Evolutionary conservation across 2,113 vertebrate species (phyloP), one percentile per base, ranked within the genome.

Genomic region (Triplophysa rosa): DNA sequence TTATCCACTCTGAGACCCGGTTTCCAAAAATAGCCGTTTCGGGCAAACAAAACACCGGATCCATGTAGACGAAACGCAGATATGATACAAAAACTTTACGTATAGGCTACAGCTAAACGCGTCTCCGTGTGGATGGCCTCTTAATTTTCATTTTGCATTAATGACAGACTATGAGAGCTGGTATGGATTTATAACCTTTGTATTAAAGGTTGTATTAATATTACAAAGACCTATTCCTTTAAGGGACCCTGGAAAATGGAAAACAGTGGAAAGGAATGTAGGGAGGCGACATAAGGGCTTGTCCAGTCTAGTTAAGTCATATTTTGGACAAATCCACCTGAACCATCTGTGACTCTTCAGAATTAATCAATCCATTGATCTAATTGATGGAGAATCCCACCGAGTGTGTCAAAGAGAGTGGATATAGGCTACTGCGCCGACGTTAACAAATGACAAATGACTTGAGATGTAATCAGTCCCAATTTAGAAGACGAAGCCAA

Each of bases 371-470:
- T 65, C 80, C 47, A 63, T 61, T 62, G 80, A 76, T 76, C 77
- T 80, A 72, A 71, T 49, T 54, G 71, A 70, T 19, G 49, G 77
- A 37, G 66, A 58, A 67, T 42, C 63, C 45, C 24, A 16, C 24
- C 13, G 58, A 49, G 69, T 8, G 49, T 33, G 59, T 67, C 80
- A 59, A 8, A n/a, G 16, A 65, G 69, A 76, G 37, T 29, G 5
- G 29, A 54, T n/a, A n/a, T n/a, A n/a, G n/a, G 49, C 19, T 79
- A 66, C 68, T 23, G 49, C 58, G 7, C 45, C 8, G 9, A 40
- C 64, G 59, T 72, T 82, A 79, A 78, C 47, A 78, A 69, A 65
- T 66, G 62, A 42, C 37, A 82, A 78, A 45, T 80, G 68, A 42
- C 56, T 58, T 5, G 12, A 49, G 75, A 80, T 61, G 67, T 61